Base-by-base conservation (phyloP, 2,888 invertebrate species). In the Ferrisia virgata region DNA sequence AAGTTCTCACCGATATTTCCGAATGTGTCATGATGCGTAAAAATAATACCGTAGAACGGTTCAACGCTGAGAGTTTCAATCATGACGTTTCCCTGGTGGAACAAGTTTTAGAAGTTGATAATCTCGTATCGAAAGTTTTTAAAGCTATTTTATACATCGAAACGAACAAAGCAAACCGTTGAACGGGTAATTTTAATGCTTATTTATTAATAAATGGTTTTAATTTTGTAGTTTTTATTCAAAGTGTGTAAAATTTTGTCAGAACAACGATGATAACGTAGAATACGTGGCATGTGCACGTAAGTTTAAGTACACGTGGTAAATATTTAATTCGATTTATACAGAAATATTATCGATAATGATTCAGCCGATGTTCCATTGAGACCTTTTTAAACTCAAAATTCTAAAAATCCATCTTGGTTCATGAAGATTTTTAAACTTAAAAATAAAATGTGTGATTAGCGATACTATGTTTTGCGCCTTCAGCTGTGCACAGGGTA, bases 1-100 rank as follows among this genome's bases (percentile, higher is more conserved):
- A 94, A 87, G 94, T 94, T 64, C 90, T 95, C 64, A 94, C 94
- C 87, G 94, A 93, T 88, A 89, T 95, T 9, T 93, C 94, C 0
- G 94, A 94, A 86, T 93, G 94, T 82, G 94, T 94, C 87, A 91
- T 93, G 79, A 91, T 92, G 87, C 91, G 94, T 0, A 94, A 94
- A 87, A 39, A 58, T n/a, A n/a, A n/a, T 79, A 28, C 11, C 15
- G 13, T 76, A 18, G 28, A 53, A 18, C 11, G 53, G 2, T 88
- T 85, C 82, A 53, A 82, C 78, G 87, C 89, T 85, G 89, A 88
- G 85, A 91, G 92, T 85, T 90, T 90, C 86, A 91, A 91, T 87
- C 89, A 91, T 6, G 90, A 91, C 4, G 91, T 91, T 85, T 91
- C 92, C 72, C 90, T 93, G 40, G 92, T 93, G 28, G 93, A 93